phyloP scores from a whole-genome alignment of 2,888 invertebrate genomes.

The Sycophila texana region DNA sequence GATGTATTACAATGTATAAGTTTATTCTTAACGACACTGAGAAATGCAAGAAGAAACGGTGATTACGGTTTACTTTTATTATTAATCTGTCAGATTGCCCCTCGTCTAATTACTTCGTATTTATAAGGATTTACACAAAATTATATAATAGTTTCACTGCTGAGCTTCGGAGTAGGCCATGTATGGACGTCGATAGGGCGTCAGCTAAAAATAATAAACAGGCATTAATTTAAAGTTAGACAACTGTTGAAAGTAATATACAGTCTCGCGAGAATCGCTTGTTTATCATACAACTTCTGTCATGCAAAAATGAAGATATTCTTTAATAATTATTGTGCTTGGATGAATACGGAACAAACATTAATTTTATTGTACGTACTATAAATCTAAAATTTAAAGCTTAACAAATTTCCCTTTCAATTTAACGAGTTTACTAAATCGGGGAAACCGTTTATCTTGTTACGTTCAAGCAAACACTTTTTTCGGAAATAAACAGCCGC shows the following conservation, averaged over 20 bases:
- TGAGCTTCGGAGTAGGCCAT: conserved; percentile 30
- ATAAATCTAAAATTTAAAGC: no score
- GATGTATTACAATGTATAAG: neutral
- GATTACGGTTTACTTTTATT: conserved; percentile 20
- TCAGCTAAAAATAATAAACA: conserved; percentile 33
- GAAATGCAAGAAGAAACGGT: conserved; percentile 16
- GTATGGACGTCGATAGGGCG: conserved; percentile 31
- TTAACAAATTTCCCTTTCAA: no score
- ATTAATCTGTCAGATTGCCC: conserved; percentile 30
- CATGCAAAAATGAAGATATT: neutral
- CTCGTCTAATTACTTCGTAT: conserved; percentile 24
- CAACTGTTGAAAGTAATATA: no score
- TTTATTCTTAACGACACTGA: conserved; percentile 18
- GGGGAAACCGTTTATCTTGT: no score
- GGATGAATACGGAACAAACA: no score
- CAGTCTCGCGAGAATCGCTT: no score
- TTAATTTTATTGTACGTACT: no score
- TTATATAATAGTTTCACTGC: conserved; percentile 34
- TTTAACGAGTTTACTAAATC: no score
- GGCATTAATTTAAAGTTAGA: neutral
- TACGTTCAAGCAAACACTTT: no score
- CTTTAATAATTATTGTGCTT: neutral
- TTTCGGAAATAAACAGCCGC: no score
- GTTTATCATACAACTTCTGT: neutral
- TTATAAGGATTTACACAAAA: conserved; percentile 39